Percentiles rank a stretch among this genome's conserved stretches.
Evolutionary conservation across 2,797 vertebrate genomes (phyloP).

Genomic region (Erethizon dorsatum): DNA sequence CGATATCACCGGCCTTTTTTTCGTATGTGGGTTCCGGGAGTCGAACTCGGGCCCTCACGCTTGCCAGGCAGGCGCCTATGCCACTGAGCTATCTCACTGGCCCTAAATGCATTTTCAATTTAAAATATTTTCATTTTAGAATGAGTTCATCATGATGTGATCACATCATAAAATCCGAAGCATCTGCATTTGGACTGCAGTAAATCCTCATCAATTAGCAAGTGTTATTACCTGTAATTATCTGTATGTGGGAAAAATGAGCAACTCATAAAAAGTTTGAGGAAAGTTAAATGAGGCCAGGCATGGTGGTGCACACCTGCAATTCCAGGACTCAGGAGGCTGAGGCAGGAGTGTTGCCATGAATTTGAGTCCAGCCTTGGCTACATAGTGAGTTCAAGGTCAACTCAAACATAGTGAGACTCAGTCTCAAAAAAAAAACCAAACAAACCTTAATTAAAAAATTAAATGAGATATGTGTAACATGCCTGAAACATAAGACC

Average conservation of each 20-base stretch:
- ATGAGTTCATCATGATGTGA: background rate
- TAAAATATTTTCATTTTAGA: background rate
- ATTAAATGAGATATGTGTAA: background rate
- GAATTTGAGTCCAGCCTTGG: background rate
- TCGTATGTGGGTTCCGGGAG: too few relatives aligned
- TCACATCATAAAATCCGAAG: background rate
- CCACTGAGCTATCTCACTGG: too few relatives aligned
- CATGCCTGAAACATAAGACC: background rate
- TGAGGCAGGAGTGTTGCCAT: background rate
- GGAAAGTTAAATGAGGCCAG: background rate
- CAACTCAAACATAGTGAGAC: background rate
- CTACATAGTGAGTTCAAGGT: background rate
- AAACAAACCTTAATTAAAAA: background rate
- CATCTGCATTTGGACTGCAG: background rate
- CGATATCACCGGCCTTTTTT: too few relatives aligned
- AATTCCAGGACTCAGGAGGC: background rate
- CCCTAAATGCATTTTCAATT: background rate
- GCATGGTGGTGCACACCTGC: background rate
- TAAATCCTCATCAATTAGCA: conserved; percentile 30
- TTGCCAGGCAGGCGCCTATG: too few relatives aligned
- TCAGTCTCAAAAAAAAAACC: background rate
- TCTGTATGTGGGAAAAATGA: background rate
- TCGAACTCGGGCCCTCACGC: too few relatives aligned
- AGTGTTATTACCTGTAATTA: conserved; percentile 10
- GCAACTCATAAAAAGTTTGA: background rate